Base-by-base conservation (phyloP, 2,113 vertebrate genomes). In the Triplophysa siluroides region DNA sequence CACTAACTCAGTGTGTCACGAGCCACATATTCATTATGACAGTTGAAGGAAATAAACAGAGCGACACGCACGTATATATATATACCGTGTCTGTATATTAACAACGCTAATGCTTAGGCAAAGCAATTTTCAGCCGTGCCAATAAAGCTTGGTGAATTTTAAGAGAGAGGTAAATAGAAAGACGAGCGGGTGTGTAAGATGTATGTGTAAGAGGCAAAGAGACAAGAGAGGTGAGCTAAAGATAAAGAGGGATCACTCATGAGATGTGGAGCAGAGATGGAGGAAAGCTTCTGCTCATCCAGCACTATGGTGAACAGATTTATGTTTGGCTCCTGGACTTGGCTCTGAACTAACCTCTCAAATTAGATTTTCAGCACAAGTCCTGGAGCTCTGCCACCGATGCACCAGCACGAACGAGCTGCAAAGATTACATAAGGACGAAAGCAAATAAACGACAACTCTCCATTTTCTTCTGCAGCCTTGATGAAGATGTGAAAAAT, bases 401-500 rank as follows among this genome's bases (percentile, higher is more conserved):
- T 29, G 80, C 87, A 85, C 81, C 84, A 83, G 85, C 61, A 83
- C 47, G 79, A 81, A 83, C 81, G 76, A 86, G 79, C 66, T 64
- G 62, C 85, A 88, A 86, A 85, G 81, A 85, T 84, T 81, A 76
- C 78, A 82, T 69, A 79, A 61, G 67, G 52, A 60, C 67, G 58
- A 73, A 60, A 61, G 21, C 24, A 47, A 54, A 74, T 62, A 71
- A 66, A 80, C 33, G 69, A 78, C 78, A 78, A 41, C 68, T 80
- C 43, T 38, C 26, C 29, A 66, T 78, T 78, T 52, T 58, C 14
- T 45, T 80, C 63, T 70, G 71, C 66, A 52, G 26, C 65, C 52
- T 82, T 84, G 83, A 87, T 85, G 79, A 78, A 87, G 79, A 85
- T 82, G 76, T 76, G 67, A 83, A 85, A 86, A 84, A 74, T 83